phyloP scores from a whole-genome alignment of 2,888 invertebrate species.

The Plagiodera versicolora region DNA sequence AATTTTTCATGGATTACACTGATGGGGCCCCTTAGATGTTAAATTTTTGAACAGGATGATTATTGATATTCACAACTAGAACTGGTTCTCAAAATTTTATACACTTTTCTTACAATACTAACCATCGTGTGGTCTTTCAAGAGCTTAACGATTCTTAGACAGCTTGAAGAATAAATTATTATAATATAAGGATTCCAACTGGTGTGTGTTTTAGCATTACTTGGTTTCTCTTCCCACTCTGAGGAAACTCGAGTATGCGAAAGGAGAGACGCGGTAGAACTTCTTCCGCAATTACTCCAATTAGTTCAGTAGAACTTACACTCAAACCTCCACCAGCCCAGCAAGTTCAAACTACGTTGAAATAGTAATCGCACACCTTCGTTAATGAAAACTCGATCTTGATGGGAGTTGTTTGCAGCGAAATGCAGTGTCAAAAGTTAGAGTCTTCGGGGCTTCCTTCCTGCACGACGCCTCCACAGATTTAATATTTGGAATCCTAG shows the following conservation, averaged over 20 bases:
- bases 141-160: no score
- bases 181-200: no score
- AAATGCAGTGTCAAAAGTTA: background rate
- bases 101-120: no score
- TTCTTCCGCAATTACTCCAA: background rate
- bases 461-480: background rate
- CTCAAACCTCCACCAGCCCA: background rate
- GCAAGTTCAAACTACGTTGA: background rate
- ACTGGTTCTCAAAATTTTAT: no score
- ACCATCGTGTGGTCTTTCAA: no score
- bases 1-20: no score
- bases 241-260: background rate
- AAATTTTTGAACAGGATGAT: no score
- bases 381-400: background rate
- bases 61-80: no score
- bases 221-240: background rate
- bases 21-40: no score
- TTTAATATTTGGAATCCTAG: constrained; percentile 35
- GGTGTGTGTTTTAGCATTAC: no score
- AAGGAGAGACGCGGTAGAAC: background rate
- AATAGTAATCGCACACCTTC: background rate
- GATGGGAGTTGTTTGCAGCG: background rate
- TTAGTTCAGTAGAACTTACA: background rate
- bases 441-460: background rate
- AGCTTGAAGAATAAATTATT: no score